Conservation (phyloP, 2,888 invertebrate species). For the Oscheius sp. region DNA sequence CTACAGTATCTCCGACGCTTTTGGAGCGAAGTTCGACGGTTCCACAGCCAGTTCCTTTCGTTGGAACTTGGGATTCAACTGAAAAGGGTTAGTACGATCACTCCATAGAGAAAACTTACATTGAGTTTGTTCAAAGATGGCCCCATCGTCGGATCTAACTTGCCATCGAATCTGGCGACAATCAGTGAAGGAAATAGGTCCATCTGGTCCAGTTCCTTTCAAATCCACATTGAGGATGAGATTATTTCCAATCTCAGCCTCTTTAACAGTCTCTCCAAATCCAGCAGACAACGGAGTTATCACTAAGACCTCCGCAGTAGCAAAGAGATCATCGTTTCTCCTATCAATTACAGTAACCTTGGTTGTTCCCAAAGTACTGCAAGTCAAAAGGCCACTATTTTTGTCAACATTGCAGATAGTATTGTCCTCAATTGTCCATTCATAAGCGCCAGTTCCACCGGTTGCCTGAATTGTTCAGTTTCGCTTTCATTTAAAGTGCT, state of each 20-base stretch:
- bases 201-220: slow-evolving; percentile 36
- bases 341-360: slow-evolving; percentile 51
- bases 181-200: slow-evolving; percentile 50
- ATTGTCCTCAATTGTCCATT: slow-evolving; percentile 49
- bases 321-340: slow-evolving; percentile 45
- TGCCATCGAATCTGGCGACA: slow-evolving; percentile 46
- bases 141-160: slow-evolving; percentile 40
- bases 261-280: slow-evolving; percentile 58
- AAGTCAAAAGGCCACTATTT: slow-evolving; percentile 44
- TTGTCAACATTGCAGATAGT: slow-evolving; percentile 47
- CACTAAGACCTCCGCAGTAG: slow-evolving; percentile 46
- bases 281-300: slow-evolving; percentile 48
- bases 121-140: slow-evolving; percentile 37
- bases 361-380: slow-evolving; percentile 51
- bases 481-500: not conserved
- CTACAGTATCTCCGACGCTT: slow-evolving; percentile 47
- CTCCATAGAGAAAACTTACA: slow-evolving; percentile 29
- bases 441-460: slow-evolving; percentile 60
- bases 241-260: slow-evolving; percentile 53
- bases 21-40: slow-evolving; percentile 49
- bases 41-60: slow-evolving; percentile 56
- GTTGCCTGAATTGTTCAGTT: slow-evolving; percentile 48
- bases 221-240: slow-evolving; percentile 56
- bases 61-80: slow-evolving; percentile 34
- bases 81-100: slow-evolving; percentile 2